Evolutionary conservation across 2,888 invertebrate genomes (phyloP).

Genomic region (Epinotia ramella): DNA sequence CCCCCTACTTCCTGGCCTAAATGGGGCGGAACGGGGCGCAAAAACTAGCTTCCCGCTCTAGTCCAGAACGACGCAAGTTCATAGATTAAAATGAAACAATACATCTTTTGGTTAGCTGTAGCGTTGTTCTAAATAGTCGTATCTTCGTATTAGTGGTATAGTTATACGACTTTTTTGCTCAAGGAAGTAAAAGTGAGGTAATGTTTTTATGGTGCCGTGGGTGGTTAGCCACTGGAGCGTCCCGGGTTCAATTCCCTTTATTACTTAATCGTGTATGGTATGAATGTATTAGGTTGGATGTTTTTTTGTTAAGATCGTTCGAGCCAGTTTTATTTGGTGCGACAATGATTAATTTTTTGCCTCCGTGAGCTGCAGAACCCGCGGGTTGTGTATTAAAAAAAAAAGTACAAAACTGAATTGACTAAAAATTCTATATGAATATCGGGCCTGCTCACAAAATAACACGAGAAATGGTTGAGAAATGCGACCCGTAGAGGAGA

Average conservation of each 20-base stretch:
- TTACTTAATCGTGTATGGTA: slow-evolving; percentile 15
- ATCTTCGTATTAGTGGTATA: neutral
- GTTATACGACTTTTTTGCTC: neutral
- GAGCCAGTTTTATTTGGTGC: neutral
- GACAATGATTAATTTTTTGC: no score
- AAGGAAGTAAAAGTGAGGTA: slow-evolving; percentile 5
- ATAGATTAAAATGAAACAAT: slow-evolving; percentile 1
- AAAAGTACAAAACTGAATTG: no score
- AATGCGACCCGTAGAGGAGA: no score
- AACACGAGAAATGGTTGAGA: no score
- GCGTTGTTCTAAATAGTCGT: neutral
- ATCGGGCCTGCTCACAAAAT: no score
- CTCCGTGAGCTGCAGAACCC: no score
- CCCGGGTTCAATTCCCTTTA: slow-evolving; percentile 17
- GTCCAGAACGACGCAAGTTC: slow-evolving; percentile 3
- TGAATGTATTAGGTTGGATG: neutral
- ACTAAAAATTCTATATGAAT: no score
- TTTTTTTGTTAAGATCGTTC: neutral
- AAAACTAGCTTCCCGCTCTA: slow-evolving; percentile 48
- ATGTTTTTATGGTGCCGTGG: slow-evolving; percentile 30
- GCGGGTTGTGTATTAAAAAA: no score
- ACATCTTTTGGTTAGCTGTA: neutral
- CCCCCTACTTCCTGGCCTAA: slow-evolving; percentile 68
- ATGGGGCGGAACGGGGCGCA: slow-evolving; percentile 64
- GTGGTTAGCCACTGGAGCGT: slow-evolving; percentile 29